Evolutionary conservation across 2,888 invertebrate species (phyloP), one percentile per base, ranked within the genome.

Genomic region (Tetrapedia diversipes): DNA sequence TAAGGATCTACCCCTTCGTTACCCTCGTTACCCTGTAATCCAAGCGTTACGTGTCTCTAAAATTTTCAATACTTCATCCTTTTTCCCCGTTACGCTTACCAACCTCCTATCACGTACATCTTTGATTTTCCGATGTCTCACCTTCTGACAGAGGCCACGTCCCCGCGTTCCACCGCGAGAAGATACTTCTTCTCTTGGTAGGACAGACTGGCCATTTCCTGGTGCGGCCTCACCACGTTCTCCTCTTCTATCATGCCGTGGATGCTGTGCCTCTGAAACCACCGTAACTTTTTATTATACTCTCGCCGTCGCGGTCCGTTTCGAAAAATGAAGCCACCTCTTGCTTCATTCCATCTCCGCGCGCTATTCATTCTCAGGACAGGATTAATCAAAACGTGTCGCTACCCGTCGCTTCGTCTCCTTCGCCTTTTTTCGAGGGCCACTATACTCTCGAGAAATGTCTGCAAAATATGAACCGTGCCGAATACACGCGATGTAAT

Each of bases 131-230:
- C 0, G n/a, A 16, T 24, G 16, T 59, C 80, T 93, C 91, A 95
- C 96, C 95, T 94, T 91, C 97, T 93, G 27, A 98, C 97, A 70
- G 97, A 96, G 67, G 98, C 98, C 88, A 99, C 97, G 93, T 99
- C 99, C 37, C 99, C 99, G 37, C 99, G 94, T 93, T 99, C 99
- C 86, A 98, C 98, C 10, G 98, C 98, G 88, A 99, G 93, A 72
- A 99, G 94, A 93, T 96, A 99, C 93, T 98, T 97, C 94, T 98
- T 98, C 94, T 99, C 98, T 87, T 97, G 96, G 87, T 96, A 93
- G 51, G 96, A 94, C 86, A 96, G 94, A 92, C 95, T 96, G 64
- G 95, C 95, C 94, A 96, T 96, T 92, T 96, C 97, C 93, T 97
- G 97, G 93, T 97, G 97, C 82, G 97, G 97, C 83, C 97, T 94